A percentile compares a stretch with the other conserved stretches of the same genome.
These are phyloP conservation scores for Acleris literana DNA, from an alignment of 2,888 invertebrate species.

Conservation along the genomic window DNA sequence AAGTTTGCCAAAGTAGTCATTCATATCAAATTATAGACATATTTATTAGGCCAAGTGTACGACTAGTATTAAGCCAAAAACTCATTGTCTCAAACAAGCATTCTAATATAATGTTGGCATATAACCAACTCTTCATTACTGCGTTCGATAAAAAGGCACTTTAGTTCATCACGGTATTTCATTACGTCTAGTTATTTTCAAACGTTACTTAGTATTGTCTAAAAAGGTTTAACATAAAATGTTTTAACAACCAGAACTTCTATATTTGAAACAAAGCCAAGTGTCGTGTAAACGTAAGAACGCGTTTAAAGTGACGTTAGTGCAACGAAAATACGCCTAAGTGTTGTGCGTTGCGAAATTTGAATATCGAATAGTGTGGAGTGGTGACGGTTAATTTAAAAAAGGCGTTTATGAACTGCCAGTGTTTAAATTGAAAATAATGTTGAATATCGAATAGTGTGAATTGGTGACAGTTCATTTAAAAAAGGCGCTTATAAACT, in stretches of 20 bases:
- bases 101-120: conserved; percentile 62
- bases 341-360: conserved; percentile 14
- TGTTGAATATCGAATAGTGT: conserved; percentile 8
- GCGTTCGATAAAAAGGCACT: conserved; percentile 31
- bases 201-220: not conserved
- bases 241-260: conserved; percentile 53
- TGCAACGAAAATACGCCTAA: conserved; percentile 33
- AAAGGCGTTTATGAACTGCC: not conserved
- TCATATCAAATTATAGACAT: not conserved
- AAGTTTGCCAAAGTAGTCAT: too few relatives aligned
- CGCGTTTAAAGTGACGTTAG: conserved; percentile 54
- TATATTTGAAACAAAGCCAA: conserved; percentile 70
- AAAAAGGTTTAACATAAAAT: conserved; percentile 48
- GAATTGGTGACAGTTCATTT: conserved; percentile 3
- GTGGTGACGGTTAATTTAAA: conserved; percentile 2
- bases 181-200: conserved; percentile 15
- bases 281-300: conserved; percentile 55
- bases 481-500: too few relatives aligned
- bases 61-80: conserved; percentile 23
- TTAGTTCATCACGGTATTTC: conserved; percentile 26
- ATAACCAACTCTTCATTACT: conserved; percentile 48
- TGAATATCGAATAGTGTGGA: conserved; percentile 8
- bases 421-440: not conserved
- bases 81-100: conserved; percentile 55
- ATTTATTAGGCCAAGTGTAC: not conserved